Conservation (phyloP, 2,888 invertebrate species). For the Agrochola circellaris region DNA sequence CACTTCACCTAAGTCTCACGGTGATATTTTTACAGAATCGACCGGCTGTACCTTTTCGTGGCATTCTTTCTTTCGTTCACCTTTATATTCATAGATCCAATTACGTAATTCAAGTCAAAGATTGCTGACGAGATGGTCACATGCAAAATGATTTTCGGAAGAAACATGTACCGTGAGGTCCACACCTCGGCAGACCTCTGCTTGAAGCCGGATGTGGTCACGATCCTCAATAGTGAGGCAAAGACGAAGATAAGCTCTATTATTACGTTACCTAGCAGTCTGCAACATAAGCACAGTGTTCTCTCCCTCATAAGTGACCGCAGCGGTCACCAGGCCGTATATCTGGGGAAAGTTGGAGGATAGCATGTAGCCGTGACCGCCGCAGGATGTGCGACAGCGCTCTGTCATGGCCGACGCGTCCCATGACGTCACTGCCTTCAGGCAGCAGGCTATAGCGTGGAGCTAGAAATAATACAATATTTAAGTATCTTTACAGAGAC, state of each 20-base stretch:
- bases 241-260: background rate
- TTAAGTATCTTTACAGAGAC: background rate
- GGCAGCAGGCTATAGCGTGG: conserved; percentile 96
- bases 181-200: background rate
- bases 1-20: no score
- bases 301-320: conserved; percentile 98
- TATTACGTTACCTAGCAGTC: conserved; percentile 93
- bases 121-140: no score
- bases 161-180: background rate
- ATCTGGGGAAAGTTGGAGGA: conserved; percentile 96
- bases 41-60: no score
- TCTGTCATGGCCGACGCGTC: conserved; percentile 94
- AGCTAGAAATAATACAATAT: conserved; percentile 88
- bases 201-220: background rate
- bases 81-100: background rate
- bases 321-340: conserved; percentile 95
- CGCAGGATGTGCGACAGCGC: conserved; percentile 96
- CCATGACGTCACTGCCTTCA: conserved; percentile 96
- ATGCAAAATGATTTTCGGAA: no score
- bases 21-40: no score
- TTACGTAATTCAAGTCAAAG: no score
- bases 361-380: conserved; percentile 98
- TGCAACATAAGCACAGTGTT: conserved; percentile 98
- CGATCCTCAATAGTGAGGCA: background rate
- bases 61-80: background rate